phyloP scores from a whole-genome alignment of 2,113 vertebrate genomes.

The Microtus oregoni region DNA sequence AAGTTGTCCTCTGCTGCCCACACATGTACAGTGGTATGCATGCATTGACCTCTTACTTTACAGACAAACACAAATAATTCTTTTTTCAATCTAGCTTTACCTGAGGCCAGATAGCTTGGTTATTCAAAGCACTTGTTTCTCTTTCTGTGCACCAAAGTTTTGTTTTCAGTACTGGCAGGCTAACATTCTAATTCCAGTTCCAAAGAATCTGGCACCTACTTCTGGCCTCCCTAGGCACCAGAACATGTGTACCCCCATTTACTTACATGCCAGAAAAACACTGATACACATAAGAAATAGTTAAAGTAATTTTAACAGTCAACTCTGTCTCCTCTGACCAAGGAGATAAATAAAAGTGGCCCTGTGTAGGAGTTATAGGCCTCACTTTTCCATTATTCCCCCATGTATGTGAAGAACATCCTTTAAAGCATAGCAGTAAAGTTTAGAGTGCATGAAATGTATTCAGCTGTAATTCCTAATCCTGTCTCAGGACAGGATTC shows the following conservation, averaged over 20 bases:
- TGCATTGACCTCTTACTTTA: neutral
- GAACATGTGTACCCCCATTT: too few relatives aligned
- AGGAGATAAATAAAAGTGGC: neutral
- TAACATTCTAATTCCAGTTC: neutral
- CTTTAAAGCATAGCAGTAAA: neutral
- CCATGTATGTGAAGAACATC: neutral
- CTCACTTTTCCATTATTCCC: neutral
- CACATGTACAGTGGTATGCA: neutral
- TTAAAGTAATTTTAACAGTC: neutral
- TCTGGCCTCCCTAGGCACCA: neutral
- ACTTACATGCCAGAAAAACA: neutral
- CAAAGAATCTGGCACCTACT: neutral
- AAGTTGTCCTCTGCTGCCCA: neutral
- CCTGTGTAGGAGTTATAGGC: neutral
- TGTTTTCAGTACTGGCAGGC: neutral
- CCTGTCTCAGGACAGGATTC: neutral
- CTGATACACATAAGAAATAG: neutral
- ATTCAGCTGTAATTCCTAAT: neutral
- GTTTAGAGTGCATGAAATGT: too few relatives aligned
- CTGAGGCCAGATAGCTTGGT: rapidly evolving
- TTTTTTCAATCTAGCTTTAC: neutral
- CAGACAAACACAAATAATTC: neutral
- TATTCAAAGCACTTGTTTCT: neutral
- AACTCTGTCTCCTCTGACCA: neutral
- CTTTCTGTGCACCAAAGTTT: neutral